Evolutionary conservation across 2,797 vertebrate species (phyloP).

Genomic region (Capromys pilorides): DNA sequence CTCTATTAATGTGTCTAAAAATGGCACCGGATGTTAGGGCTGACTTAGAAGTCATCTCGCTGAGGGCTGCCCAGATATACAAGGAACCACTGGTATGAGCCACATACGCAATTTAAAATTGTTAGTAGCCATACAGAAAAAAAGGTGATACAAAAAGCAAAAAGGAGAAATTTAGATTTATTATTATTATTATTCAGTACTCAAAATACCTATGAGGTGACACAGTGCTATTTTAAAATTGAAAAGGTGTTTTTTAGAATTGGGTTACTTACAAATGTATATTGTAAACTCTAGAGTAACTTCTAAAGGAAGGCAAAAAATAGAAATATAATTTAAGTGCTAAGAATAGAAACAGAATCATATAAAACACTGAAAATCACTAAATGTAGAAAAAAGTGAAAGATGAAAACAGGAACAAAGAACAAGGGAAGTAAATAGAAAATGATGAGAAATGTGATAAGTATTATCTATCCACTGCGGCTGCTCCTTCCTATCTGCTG

Average conservation of each 20-base stretch:
- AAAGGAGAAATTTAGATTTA: not conserved
- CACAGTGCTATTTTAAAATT: not conserved
- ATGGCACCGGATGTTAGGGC: not conserved
- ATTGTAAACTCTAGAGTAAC: not conserved
- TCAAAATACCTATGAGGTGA: not conserved
- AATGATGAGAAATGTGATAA: not conserved
- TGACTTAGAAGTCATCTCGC: not conserved
- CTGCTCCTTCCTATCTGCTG: not conserved
- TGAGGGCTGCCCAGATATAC: not conserved
- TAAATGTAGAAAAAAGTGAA: not conserved
- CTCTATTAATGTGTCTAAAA: slow-evolving; percentile 7
- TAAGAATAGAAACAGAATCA: not conserved
- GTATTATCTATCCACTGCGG: not conserved
- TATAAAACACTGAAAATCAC: not conserved
- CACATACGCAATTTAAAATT: not conserved
- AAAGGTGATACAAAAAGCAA: not conserved
- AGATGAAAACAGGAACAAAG: not conserved
- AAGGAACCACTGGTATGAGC: not conserved
- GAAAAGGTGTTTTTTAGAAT: not conserved
- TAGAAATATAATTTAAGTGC: not conserved
- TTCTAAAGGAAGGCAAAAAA: not conserved
- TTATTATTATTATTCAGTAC: not conserved
- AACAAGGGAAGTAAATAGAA: not conserved
- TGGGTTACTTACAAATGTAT: not conserved
- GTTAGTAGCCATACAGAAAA: not conserved